Percentiles rank a stretch among this genome's conserved stretches.
Evolutionary conservation across 2,797 vertebrate genomes (phyloP).

Genomic region (Salmo trutta): DNA sequence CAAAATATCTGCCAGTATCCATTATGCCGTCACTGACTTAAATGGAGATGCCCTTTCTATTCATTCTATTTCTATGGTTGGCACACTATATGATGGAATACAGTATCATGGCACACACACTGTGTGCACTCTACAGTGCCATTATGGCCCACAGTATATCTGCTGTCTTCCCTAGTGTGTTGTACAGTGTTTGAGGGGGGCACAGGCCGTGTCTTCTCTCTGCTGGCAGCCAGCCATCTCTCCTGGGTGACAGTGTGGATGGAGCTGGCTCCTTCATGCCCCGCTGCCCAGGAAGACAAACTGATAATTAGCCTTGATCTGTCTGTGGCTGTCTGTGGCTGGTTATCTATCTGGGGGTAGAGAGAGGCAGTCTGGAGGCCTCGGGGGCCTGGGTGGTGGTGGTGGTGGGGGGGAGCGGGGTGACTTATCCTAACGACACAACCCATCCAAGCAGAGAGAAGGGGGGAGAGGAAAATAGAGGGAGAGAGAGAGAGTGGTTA

Average conservation of each 20-base stretch:
- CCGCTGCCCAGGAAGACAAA: constrained; percentile 49
- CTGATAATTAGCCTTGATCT: constrained; percentile 59
- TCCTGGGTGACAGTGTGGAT: constrained; percentile 16
- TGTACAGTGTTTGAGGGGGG: too few relatives aligned
- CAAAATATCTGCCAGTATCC: too few relatives aligned
- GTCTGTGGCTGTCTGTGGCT: constrained; percentile 40
- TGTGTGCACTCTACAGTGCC: too few relatives aligned
- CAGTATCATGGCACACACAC: too few relatives aligned
- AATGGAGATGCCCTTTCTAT: too few relatives aligned
- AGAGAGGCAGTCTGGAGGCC: not conserved
- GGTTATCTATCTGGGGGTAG: constrained; percentile 39
- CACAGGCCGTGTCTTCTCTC: too few relatives aligned
- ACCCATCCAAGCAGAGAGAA: not conserved
- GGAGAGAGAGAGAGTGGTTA: not conserved
- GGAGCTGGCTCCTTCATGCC: constrained; percentile 34
- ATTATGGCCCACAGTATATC: too few relatives aligned
- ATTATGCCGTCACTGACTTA: too few relatives aligned
- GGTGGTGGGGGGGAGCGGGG: constrained; percentile 5
- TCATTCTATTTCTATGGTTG: too few relatives aligned
- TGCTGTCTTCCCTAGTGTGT: too few relatives aligned
- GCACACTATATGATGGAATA: too few relatives aligned
- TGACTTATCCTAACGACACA: constrained; percentile 50
- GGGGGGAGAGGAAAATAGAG: not conserved
- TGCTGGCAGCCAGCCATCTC: not conserved
- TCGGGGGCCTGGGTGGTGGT: constrained; percentile 32